Percentiles rank a stretch among this genome's conserved stretches.
Conservation (phyloP, 2,113 vertebrate species). For the Tylochromis polylepis region DNA sequence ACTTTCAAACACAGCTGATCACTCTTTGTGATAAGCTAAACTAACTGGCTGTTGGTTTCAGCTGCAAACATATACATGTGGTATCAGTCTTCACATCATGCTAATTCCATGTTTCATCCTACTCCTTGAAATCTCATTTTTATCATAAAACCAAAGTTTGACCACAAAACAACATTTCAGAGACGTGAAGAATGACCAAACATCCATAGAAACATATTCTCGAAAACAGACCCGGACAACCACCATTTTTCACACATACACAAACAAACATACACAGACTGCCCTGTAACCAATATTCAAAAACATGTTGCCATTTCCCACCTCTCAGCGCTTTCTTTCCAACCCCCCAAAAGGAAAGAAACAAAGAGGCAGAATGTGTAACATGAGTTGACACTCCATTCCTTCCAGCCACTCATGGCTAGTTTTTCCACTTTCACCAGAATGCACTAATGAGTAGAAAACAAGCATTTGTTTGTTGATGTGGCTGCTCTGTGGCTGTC, state of each 20-base stretch:
- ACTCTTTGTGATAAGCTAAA: neutral
- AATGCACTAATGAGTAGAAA: constrained; percentile 61
- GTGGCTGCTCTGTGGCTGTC: constrained; percentile 27
- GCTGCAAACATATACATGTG: neutral
- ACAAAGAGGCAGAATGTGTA: constrained; percentile 42
- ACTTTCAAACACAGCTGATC: neutral
- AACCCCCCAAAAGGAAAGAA: neutral
- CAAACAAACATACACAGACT: neutral
- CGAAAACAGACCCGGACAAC: neutral
- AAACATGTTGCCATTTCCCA: neutral
- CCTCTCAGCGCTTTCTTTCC: neutral
- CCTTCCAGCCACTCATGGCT: constrained; percentile 39
- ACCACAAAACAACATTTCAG: neutral
- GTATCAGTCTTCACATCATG: neutral
- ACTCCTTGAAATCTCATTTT: neutral
- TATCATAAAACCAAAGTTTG: neutral
- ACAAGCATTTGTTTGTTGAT: constrained; percentile 56
- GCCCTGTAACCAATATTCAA: neutral
- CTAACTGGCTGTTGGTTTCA: neutral
- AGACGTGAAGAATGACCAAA: neutral
- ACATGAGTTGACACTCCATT: constrained; percentile 43
- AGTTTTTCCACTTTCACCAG: constrained; percentile 40
- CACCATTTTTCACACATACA: neutral
- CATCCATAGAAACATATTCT: neutral
- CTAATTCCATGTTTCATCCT: neutral